These are phyloP conservation scores for Sisyra nigra DNA, from an alignment of 2,888 invertebrate species.

Conservation along the genomic window DNA sequence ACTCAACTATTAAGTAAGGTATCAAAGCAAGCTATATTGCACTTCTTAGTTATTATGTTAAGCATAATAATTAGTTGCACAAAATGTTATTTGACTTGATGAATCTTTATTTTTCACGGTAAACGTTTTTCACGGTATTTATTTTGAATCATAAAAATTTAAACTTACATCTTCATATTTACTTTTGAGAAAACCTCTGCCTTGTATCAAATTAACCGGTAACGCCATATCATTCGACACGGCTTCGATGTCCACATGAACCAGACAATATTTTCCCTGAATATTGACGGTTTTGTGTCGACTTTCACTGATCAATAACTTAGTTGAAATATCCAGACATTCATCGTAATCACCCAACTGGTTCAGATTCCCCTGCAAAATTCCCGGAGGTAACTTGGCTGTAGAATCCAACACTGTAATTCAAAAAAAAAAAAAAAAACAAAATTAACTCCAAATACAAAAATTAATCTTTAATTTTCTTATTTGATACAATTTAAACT, in stretches of 20 bases:
- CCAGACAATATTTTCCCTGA: constrained; percentile 53
- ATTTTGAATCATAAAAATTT: constrained; percentile 1
- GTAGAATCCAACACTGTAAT: constrained; percentile 54
- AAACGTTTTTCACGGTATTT: no score
- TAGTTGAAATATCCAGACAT: constrained; percentile 37
- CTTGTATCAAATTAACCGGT: constrained; percentile 46
- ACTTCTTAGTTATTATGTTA: no score
- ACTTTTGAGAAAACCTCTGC: constrained; percentile 44
- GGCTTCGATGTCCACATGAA: constrained; percentile 43
- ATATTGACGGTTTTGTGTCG: constrained; percentile 41
- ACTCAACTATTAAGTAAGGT: no score
- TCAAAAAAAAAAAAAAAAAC: constrained; percentile 6
- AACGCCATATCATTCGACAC: constrained; percentile 38
- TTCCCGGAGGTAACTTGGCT: constrained; percentile 51
- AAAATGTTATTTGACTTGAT: background rate
- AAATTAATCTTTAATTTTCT: no score
- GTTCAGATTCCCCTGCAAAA: constrained; percentile 52
- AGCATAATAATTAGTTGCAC: no score
- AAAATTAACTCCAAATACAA: no score
- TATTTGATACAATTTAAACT: no score
- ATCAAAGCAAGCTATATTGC: no score
- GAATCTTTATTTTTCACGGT: no score
- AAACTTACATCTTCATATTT: constrained; percentile 41
- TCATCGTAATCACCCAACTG: constrained; percentile 57
- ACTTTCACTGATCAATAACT: constrained; percentile 40